phyloP scores from a whole-genome alignment of 2,888 invertebrate species.

The Apodemia zela region DNA sequence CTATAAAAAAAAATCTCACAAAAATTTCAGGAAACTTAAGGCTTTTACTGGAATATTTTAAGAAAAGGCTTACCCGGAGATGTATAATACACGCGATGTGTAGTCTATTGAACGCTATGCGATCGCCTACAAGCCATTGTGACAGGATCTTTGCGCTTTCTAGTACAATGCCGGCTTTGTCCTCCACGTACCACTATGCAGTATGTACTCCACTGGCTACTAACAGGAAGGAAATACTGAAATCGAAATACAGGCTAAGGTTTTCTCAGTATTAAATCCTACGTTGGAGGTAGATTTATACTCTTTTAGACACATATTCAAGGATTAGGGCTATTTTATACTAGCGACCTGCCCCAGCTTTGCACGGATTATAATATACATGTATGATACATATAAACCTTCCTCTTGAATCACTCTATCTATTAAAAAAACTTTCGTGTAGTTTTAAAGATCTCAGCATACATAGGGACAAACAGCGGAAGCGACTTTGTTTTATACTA shows the following conservation, averaged over 20 bases:
- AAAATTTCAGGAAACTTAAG: not conserved
- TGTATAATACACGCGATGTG: not conserved
- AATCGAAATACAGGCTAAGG: not conserved
- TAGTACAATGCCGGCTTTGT: conserved; percentile 30
- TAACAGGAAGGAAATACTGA: conserved; percentile 19
- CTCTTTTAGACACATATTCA: too few species aligned
- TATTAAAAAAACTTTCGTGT: too few species aligned
- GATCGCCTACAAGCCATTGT: conserved; percentile 33
- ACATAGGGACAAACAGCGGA: too few species aligned
- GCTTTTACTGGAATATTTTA: not conserved
- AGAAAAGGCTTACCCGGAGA: conserved; percentile 1
- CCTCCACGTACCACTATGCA: conserved; percentile 22
- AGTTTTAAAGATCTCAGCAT: too few species aligned
- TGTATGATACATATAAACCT: too few species aligned
- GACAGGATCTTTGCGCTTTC: conserved; percentile 28
- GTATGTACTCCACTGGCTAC: conserved; percentile 20
- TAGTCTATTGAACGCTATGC: conserved; percentile 33
- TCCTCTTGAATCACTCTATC: too few species aligned
- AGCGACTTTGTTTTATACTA: too few species aligned
- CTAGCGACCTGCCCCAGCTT: too few species aligned
- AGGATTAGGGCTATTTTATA: too few species aligned
- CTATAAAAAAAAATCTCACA: too few species aligned
- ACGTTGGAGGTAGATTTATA: conserved; percentile 1
- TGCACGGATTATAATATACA: too few species aligned
- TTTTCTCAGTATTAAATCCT: conserved; percentile 17